phyloP scores from a whole-genome alignment of 2,888 invertebrate species.

The Ceriagrion tenellum region DNA sequence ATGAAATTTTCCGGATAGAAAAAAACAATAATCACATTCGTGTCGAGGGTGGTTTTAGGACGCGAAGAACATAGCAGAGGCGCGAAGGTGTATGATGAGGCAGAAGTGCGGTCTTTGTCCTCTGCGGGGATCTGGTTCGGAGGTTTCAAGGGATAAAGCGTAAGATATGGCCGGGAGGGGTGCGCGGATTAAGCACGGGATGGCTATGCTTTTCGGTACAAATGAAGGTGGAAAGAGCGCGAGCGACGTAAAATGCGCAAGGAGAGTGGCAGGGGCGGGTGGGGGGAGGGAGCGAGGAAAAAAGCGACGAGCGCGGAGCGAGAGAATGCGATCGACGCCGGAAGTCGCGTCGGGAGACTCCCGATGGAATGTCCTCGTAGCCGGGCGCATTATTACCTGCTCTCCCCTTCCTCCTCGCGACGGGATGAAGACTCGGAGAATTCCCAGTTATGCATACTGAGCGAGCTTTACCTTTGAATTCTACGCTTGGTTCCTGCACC shows the following conservation, averaged over 20 bases:
- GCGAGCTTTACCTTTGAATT: neutral
- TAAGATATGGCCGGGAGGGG: neutral
- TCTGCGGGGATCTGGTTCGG: neutral
- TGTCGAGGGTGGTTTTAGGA: neutral
- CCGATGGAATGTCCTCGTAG: neutral
- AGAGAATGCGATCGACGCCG: neutral
- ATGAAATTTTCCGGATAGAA: neutral
- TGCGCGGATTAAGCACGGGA: neutral
- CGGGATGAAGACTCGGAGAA: neutral
- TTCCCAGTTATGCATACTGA: neutral
- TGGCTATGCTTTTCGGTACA: neutral
- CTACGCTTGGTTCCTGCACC: too few species aligned
- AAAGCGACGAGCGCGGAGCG: neutral
- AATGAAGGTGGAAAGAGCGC: neutral
- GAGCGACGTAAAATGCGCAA: neutral
- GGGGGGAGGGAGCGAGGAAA: neutral
- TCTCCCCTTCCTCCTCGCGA: neutral
- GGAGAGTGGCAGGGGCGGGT: neutral
- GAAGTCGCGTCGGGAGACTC: neutral
- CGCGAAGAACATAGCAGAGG: neutral
- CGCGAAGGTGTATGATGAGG: neutral
- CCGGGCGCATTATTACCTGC: neutral
- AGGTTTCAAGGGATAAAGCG: conserved; percentile 19
- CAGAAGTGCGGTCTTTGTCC: neutral
- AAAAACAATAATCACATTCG: neutral